A percentile compares a stretch with the other conserved stretches of the same genome.
Evolutionary conservation across 1,140 invertebrate genomes (phyloP).

Genomic region (Drosophila nikananu): DNA sequence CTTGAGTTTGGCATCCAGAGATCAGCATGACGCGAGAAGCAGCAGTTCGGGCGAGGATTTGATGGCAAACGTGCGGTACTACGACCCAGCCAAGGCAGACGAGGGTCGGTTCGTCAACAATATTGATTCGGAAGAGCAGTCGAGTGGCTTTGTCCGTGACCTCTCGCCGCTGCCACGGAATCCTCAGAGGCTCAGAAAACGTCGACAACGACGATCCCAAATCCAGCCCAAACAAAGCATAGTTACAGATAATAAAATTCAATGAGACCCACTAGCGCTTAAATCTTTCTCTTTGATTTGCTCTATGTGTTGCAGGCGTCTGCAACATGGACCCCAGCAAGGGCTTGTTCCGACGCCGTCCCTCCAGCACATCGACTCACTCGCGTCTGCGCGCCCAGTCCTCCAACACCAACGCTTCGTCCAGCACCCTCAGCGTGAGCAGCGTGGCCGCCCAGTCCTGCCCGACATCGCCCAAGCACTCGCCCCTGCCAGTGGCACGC

Average conservation of each 20-base stretch:
- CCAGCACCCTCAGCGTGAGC: conserved; percentile 58
- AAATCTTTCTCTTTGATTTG: conserved; percentile 9
- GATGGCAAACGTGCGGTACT: conserved; percentile 64
- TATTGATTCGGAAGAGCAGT: conserved; percentile 30
- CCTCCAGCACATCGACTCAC: conserved; percentile 69
- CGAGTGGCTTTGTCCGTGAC: no score
- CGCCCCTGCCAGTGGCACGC: conserved; percentile 59
- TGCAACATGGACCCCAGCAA: conserved; percentile 86
- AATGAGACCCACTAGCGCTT: neutral
- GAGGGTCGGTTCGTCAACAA: conserved; percentile 60
- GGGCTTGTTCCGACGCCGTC: conserved; percentile 86
- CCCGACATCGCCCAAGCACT: conserved; percentile 82
- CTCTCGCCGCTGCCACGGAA: neutral
- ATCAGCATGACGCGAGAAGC: neutral
- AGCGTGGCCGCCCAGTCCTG: conserved; percentile 69
- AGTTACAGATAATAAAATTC: conserved; percentile 43
- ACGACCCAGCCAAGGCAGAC: conserved; percentile 18
- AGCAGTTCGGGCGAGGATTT: conserved; percentile 46
- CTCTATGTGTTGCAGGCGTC: conserved; percentile 64
- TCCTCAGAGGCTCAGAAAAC: neutral
- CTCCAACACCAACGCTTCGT: conserved; percentile 63
- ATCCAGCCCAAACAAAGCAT: neutral
- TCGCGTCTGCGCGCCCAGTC: conserved; percentile 72
- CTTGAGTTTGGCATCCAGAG: neutral
- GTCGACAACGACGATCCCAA: neutral